Base-by-base conservation (phyloP, 2,888 invertebrate species). In the Ypsolopha sequella region DNA sequence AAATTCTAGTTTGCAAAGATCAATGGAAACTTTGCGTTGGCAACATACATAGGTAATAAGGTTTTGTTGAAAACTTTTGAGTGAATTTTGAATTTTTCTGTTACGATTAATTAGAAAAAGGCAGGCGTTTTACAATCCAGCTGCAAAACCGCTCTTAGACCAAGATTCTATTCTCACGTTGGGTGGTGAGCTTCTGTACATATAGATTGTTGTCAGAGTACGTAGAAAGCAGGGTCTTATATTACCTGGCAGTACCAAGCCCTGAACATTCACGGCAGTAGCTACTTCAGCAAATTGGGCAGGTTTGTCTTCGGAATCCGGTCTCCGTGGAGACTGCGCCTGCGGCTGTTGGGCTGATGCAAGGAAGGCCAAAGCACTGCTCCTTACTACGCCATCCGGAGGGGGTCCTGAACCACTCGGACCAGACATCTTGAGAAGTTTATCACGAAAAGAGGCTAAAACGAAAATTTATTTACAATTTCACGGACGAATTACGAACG, bases 351-450 rank as follows among this genome's bases (percentile, higher is more conserved):
- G 80, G 70, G 78, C 76, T 60, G 69, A 64, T 69, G 76, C 72
- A 64, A 81, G 72, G 45, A 84, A 84, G 11, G 76, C 70, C 13
- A 84, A 55, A 0, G 78, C 84, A 55, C 84, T 85, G 55, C 70
- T 82, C 10, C 71, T 66, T 2, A 81, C 71, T 1, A 84, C 70
- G 4, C 81, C 81, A 9, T 66, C 54, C 2, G 49, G 0, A 64
- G 56, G 24, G 65, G 63, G 14, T 1, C 66, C 53, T 24, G 24
- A 24, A 33, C 67, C 60, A 50, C 64, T 70, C 2, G 63, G 54
- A 43, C 60, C 64, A 1, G 76, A 73, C 76, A 76, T 76, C 54
- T 51, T 57, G 11, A 13, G 11, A 3, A 13, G 14, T 1, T 43
- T 10, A 43, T 14, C 11, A 6, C 2, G 11, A 2, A 13, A 43